Evolutionary conservation across 2,113 vertebrate genomes (phyloP), one percentile per base, ranked within the genome.

Genomic region (Toxotes chatareus): DNA sequence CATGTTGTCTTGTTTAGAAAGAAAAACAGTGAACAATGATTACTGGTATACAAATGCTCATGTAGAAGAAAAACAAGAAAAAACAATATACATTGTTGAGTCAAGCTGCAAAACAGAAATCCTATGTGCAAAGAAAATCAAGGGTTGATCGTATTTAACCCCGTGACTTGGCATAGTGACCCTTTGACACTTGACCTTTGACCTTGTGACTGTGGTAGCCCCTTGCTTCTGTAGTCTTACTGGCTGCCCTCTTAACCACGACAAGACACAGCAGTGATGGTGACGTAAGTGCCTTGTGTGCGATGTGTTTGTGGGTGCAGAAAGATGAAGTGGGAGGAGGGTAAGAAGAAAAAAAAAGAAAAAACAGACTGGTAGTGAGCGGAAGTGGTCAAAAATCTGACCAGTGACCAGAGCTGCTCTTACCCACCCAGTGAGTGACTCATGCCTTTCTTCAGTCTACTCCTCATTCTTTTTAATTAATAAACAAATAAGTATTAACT

Each of bases 141-240:
- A 72, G 34, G 11, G 12, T 47, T 1, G 4, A 71, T 88, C 67
- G 46, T 84, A 57, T 81, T 78, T 75, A 85, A 81, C 57, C 76
- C 64, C 21, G 59, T 77, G 47, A 72, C 40, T 74, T 71, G 51
- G 11, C 16, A 63, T 23, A 38, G 23, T 80, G 70, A 82, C 80
- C 71, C 17, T 32, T 8, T 88, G 83, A 91, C 83, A 79, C 67
- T 76, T 84, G 81, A 87, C 78, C 78, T 91, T 73, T 92, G 77
- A 84, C 75, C 80, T 42, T 38, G 16, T 76, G 80, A 86, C 88
- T 84, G 47, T 6, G 13, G 23, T 19, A 51, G 40, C 59, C 82
- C 69, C 31, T 65, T 69, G 59, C n/a, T 67, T 61, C 69, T 66
- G 55, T 11, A 17, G 59, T 69, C 49, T 63, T 80, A 87, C 86